Evolutionary conservation across 2,797 vertebrate species (phyloP).

Genomic region (Leptodactylus fallax): DNA sequence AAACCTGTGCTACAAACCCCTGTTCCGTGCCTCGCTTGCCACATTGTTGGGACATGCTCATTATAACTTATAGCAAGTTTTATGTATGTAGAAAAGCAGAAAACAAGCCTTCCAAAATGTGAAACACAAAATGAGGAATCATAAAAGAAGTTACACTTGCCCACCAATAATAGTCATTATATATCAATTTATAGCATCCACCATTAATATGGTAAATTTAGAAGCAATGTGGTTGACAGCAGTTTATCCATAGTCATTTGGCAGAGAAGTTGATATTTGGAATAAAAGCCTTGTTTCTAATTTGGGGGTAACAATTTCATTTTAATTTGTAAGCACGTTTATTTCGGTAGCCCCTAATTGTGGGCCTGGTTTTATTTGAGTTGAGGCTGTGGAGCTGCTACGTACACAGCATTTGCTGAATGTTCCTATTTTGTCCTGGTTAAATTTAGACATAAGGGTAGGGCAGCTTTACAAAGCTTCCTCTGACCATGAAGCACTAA

Average conservation of each 20-base stretch:
- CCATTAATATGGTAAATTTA: not conserved
- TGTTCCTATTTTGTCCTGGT: conserved; percentile 39
- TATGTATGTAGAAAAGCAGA: no score
- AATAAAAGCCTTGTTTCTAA: conserved; percentile 17
- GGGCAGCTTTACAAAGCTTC: conserved; percentile 23
- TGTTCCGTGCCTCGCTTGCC: no score
- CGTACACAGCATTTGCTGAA: conserved; percentile 26
- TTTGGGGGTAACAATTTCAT: conserved; percentile 19
- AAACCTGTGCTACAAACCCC: no score
- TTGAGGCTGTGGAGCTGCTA: conserved; percentile 1
- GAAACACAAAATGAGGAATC: not conserved
- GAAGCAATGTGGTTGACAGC: not conserved
- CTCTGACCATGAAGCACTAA: conserved; percentile 9
- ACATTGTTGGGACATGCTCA: no score
- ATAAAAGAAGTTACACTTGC: not conserved
- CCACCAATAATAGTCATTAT: not conserved
- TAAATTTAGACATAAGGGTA: conserved; percentile 52
- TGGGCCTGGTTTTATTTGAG: conserved; percentile 15
- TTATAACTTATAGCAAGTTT: no score
- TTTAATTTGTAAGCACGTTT: conserved; percentile 24
- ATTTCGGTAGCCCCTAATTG: conserved; percentile 43
- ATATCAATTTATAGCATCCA: not conserved
- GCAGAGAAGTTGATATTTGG: not conserved
- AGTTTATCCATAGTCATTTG: not conserved
- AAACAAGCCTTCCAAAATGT: no score